Conservation (phyloP, 2,888 invertebrate species). For the Platypus cylindrus region DNA sequence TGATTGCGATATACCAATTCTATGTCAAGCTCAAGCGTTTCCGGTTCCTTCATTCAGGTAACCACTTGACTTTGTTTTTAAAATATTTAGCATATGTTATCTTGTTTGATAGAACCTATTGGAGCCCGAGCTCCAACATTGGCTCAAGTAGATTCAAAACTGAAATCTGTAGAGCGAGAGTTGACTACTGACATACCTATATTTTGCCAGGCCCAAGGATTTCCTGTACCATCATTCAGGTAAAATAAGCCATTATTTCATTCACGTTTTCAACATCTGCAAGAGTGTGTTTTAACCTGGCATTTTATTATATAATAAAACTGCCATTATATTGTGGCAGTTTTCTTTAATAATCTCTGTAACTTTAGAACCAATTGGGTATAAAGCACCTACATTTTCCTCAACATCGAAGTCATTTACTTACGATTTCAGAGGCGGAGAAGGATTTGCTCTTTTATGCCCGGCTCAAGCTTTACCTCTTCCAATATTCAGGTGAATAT, state of each 20-base stretch:
- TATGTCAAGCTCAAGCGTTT: conserved; percentile 66
- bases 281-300: no score
- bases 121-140: conserved; percentile 47
- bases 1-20: conserved; percentile 48
- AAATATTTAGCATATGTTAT: conserved; percentile 25
- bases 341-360: no score
- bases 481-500: conserved; percentile 45
- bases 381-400: conserved; percentile 52
- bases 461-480: conserved; percentile 55
- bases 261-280: no score
- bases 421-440: conserved; percentile 24
- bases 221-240: conserved; percentile 41
- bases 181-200: conserved; percentile 23
- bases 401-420: conserved; percentile 52
- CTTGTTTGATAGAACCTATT: conserved; percentile 49
- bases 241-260: conserved; percentile 24
- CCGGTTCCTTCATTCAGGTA: conserved; percentile 40
- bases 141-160: conserved; percentile 26
- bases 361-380: conserved; percentile 52
- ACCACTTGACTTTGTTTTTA: background rate
- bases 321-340: no score
- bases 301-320: no score
- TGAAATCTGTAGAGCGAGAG: conserved; percentile 21
- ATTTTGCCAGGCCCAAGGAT: conserved; percentile 46
- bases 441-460: conserved; percentile 48